Percentiles rank a stretch among this genome's conserved stretches.
Evolutionary conservation across 2,888 invertebrate species (phyloP).

Genomic region (Lasioglossum marginatum): DNA sequence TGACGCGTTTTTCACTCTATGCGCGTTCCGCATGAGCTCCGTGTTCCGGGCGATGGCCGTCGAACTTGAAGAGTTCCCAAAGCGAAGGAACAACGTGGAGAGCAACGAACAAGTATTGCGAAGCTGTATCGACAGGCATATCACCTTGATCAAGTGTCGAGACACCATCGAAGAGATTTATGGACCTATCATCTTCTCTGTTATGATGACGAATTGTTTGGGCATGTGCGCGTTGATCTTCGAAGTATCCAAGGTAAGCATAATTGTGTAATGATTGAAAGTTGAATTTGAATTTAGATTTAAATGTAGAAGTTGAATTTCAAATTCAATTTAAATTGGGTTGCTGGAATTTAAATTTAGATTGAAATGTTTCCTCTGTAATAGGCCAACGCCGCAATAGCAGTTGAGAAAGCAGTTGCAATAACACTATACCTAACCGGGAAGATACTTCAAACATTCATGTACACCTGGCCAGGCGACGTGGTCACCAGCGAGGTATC

Average conservation of each 20-base stretch:
- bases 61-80: neutral
- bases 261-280: too few species aligned
- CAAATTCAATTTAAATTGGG: too few species aligned
- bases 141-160: neutral
- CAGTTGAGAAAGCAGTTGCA: neutral
- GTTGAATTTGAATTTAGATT: too few species aligned
- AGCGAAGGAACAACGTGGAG: neutral
- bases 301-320: too few species aligned
- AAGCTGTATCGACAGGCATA: neutral
- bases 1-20: slow-evolving; percentile 8
- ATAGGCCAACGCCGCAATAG: neutral
- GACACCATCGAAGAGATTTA: neutral
- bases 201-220: neutral
- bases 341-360: too few species aligned
- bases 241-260: neutral
- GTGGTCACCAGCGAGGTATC: neutral
- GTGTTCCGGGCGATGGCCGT: neutral
- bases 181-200: neutral
- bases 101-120: neutral
- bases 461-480: slow-evolving; percentile 1
- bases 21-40: slow-evolving; percentile 7
- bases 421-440: neutral
- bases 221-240: slow-evolving; percentile 1
- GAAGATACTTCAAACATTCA: neutral
- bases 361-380: neutral